Percentiles rank a stretch among this genome's conserved stretches.
phyloP scores from a whole-genome alignment of 2,113 vertebrate species.

The Tursiops truncatus region DNA sequence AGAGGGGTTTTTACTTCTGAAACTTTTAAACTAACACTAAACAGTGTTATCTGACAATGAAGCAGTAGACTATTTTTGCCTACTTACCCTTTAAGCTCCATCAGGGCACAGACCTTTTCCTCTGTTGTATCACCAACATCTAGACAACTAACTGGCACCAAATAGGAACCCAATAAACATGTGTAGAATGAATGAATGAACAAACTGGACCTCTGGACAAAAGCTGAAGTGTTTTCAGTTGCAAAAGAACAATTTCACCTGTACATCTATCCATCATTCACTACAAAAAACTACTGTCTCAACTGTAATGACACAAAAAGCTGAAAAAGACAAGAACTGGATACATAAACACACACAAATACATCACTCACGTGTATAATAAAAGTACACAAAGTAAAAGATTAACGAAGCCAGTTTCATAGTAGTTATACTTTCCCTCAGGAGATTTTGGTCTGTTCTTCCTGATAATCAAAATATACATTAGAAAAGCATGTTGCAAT shows the following conservation, averaged over 20 bases:
- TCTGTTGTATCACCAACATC: not conserved
- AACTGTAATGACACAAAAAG: not conserved
- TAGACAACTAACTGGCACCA: not conserved
- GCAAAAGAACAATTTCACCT: constrained; percentile 20
- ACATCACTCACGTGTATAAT: not conserved
- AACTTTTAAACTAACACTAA: constrained; percentile 47
- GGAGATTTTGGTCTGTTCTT: constrained; percentile 9
- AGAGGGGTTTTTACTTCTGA: not conserved
- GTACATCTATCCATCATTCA: not conserved
- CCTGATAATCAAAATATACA: not conserved
- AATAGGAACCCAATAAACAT: not conserved
- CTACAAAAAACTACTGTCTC: not conserved
- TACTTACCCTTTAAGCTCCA: not conserved
- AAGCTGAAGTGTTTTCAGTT: constrained; percentile 10
- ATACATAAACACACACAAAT: constrained; percentile 19
- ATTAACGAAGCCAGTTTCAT: constrained; percentile 16
- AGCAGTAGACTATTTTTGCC: not conserved
- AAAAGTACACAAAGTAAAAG: not conserved
- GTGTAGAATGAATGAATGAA: not conserved
- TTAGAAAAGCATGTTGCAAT: not conserved
- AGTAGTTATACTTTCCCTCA: not conserved
- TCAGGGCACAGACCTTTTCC: not conserved
- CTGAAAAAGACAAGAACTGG: not conserved
- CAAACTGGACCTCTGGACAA: not conserved
- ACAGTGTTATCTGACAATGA: not conserved